phyloP scores from a whole-genome alignment of 2,888 invertebrate genomes.

The Onthophagus sagittarius region DNA sequence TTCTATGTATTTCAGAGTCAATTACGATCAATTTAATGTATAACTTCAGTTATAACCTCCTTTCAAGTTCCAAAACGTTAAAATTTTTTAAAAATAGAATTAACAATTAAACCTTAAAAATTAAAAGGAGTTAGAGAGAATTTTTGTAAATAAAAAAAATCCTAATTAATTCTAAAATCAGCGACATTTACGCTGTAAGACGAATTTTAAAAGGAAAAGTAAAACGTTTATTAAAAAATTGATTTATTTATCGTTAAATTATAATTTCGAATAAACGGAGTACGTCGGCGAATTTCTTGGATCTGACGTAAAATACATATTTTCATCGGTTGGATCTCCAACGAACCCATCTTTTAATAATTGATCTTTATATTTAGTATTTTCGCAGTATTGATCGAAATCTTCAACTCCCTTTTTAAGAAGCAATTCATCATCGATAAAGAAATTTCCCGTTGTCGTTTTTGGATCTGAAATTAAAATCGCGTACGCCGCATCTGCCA shows the following conservation, averaged over 20 bases:
- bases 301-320: background rate
- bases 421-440: conserved; percentile 88
- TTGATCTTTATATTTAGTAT: conserved; percentile 63
- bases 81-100: too few species aligned
- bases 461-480: conserved; percentile 75
- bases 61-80: too few species aligned
- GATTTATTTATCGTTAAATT: background rate
- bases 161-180: too few species aligned
- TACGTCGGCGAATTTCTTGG: background rate
- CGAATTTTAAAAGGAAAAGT: too few species aligned
- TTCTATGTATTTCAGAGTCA: too few species aligned
- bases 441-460: conserved; percentile 79
- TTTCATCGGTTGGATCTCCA: conserved; percentile 46
- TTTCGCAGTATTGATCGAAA: conserved; percentile 78
- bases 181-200: too few species aligned
- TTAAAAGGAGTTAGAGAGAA: too few species aligned
- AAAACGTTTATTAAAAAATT: background rate
- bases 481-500: conserved; percentile 86
- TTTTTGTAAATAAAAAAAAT: too few species aligned
- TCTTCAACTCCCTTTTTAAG: conserved; percentile 75
- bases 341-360: conserved; percentile 89
- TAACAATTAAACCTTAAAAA: too few species aligned
- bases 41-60: too few species aligned
- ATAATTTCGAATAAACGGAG: background rate
- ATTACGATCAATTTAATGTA: too few species aligned